A percentile compares a stretch with the other conserved stretches of the same genome.
These are phyloP conservation scores for Syrrhaptes paradoxus DNA, from an alignment of 2,113 vertebrate genomes.

Conservation along the genomic window DNA sequence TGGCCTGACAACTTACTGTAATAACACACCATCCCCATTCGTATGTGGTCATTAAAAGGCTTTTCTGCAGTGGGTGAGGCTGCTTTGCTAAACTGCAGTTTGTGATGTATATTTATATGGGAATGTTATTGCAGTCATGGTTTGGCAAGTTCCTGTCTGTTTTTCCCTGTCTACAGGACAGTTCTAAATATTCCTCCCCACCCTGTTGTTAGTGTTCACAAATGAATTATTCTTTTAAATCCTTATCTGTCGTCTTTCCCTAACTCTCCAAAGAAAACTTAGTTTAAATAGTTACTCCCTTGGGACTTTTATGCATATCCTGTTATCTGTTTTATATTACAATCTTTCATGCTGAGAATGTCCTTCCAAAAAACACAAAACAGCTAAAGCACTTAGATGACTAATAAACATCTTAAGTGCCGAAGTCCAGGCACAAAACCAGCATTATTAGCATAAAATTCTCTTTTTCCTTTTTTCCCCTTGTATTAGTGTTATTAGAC, in stretches of 20 bases:
- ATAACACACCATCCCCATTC: not conserved
- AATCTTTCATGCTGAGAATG: slow-evolving; percentile 28
- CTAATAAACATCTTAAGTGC: not conserved
- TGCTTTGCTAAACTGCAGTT: not conserved
- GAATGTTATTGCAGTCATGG: not conserved
- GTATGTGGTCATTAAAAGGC: not conserved
- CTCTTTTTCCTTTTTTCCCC: not conserved
- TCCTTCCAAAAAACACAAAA: slow-evolving; percentile 37
- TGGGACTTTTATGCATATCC: slow-evolving; percentile 41
- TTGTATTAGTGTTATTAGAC: not conserved
- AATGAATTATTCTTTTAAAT: slow-evolving; percentile 1
- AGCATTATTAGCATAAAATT: not conserved
- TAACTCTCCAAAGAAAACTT: slow-evolving; percentile 48
- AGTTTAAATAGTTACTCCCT: slow-evolving; percentile 50
- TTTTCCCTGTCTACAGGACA: not conserved
- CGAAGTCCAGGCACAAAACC: not conserved
- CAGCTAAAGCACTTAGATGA: slow-evolving; percentile 1
- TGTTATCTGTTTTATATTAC: slow-evolving; percentile 53
- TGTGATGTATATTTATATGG: not conserved
- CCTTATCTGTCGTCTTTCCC: slow-evolving; percentile 17
- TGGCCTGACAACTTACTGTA: not conserved
- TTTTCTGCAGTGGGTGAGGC: slow-evolving; percentile 1
- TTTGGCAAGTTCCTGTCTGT: not conserved
- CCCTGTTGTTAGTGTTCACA: not conserved
- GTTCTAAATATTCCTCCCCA: not conserved